Percentiles rank a stretch among this genome's conserved stretches.
Evolutionary conservation across 2,888 invertebrate genomes (phyloP).

Genomic region (Hypena proboscidalis): DNA sequence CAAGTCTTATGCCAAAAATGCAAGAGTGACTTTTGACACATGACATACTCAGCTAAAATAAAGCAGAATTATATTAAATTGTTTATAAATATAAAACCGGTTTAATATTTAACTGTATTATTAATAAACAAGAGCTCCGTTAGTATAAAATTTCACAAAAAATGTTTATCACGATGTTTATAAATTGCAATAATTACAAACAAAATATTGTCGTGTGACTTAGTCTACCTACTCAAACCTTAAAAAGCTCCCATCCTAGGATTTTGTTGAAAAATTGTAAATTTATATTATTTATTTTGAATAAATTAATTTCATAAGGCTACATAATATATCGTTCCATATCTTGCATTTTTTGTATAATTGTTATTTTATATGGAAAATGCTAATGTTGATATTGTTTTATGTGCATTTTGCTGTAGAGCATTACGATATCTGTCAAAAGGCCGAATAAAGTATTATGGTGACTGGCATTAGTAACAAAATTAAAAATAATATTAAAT

Average conservation of each 20-base stretch:
- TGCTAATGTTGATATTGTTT: constrained; percentile 76
- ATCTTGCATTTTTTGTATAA: constrained; percentile 81
- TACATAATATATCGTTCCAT: constrained; percentile 75
- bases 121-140: too few species aligned
- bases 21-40: constrained; percentile 41
- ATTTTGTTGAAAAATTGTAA: constrained; percentile 71
- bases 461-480: too few species aligned
- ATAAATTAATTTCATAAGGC: constrained; percentile 59
- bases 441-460: too few species aligned
- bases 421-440: constrained; percentile 34
- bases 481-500: too few species aligned
- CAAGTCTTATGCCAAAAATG: constrained; percentile 49
- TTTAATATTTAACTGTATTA: too few species aligned
- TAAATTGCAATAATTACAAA: too few species aligned
- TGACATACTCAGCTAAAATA: too few species aligned
- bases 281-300: constrained; percentile 73
- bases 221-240: constrained; percentile 19
- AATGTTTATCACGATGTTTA: too few species aligned
- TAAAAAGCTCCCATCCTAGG: constrained; percentile 69
- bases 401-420: constrained; percentile 36
- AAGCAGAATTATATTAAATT: too few species aligned
- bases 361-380: constrained; percentile 76
- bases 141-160: too few species aligned
- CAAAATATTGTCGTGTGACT: constrained; percentile 5
- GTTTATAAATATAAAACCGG: too few species aligned